phyloP scores from a whole-genome alignment of 2,888 invertebrate genomes.

The Lissocephala sabroskyi region DNA sequence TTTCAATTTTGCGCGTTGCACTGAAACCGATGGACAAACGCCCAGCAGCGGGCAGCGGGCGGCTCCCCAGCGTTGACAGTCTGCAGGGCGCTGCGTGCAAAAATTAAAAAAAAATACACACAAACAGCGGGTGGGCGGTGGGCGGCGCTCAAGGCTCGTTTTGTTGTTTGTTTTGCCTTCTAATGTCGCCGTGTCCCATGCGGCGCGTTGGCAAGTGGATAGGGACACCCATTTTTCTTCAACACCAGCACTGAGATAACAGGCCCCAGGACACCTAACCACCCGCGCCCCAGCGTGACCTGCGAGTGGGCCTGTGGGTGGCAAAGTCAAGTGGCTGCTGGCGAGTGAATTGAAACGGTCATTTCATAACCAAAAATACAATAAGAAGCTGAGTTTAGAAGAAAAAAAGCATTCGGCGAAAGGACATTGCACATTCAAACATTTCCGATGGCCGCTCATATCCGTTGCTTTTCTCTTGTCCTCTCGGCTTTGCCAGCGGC shows the following conservation, averaged over 20 bases:
- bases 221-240: too few species aligned
- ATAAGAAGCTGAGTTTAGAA: slow-evolving; percentile 4
- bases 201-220: too few species aligned
- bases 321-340: neutral
- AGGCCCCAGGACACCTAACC: too few species aligned
- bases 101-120: slow-evolving; percentile 6
- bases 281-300: too few species aligned
- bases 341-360: too few species aligned
- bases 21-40: neutral
- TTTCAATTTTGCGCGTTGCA: slow-evolving; percentile 47
- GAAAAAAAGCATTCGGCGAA: neutral
- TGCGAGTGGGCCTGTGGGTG: too few species aligned
- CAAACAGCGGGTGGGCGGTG: too few species aligned
- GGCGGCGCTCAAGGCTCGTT: too few species aligned
- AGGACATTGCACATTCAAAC: slow-evolving; percentile 42
- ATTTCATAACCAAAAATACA: slow-evolving; percentile 5
- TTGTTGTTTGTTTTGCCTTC: too few species aligned
- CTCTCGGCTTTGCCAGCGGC: neutral
- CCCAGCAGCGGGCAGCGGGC: slow-evolving; percentile 5
- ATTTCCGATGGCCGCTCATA: slow-evolving; percentile 58
- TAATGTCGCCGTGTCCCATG: too few species aligned
- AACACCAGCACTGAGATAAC: too few species aligned
- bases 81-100: slow-evolving; percentile 8
- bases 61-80: slow-evolving; percentile 21
- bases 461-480: slow-evolving; percentile 27